These are phyloP conservation scores for Arnoldichthys spilopterus DNA, from an alignment of 2,797 vertebrate species.

Conservation along the genomic window DNA sequence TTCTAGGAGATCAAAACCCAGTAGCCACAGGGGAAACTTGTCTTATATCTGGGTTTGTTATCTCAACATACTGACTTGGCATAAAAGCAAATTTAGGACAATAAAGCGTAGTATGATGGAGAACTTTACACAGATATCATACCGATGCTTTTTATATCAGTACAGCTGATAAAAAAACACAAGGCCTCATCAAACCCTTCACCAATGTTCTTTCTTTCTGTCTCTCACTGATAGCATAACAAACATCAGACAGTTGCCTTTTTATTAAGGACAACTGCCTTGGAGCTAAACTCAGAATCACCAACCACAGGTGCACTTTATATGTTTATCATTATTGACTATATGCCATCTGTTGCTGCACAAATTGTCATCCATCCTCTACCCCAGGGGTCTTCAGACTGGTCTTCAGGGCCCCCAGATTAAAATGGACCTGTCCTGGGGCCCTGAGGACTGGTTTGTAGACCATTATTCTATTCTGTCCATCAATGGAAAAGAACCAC, in stretches of 20 bases:
- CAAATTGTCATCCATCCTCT: background rate
- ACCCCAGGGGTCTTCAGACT: background rate
- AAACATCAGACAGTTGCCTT: background rate
- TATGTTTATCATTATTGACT: background rate
- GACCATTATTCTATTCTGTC: too few relatives aligned
- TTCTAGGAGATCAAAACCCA: conserved; percentile 45
- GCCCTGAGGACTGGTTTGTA: too few relatives aligned
- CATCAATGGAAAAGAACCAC: too few relatives aligned
- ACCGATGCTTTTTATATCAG: conserved; percentile 59
- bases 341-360: background rate
- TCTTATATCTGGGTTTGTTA: conserved; percentile 74
- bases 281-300: background rate
- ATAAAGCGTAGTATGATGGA: conserved; percentile 64
- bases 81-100: conserved; percentile 62
- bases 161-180: conserved; percentile 36
- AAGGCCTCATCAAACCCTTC: background rate
- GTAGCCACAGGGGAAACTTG: conserved; percentile 65
- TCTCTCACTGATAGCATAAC: too few relatives aligned
- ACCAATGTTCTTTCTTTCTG: background rate
- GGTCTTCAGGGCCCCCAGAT: too few relatives aligned
- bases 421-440: too few relatives aligned
- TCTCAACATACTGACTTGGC: conserved; percentile 74
- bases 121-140: conserved; percentile 21
- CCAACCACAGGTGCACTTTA: background rate
- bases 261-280: background rate